phyloP scores from a whole-genome alignment of 2,797 vertebrate genomes.

The Semaprochilodus insignis region DNA sequence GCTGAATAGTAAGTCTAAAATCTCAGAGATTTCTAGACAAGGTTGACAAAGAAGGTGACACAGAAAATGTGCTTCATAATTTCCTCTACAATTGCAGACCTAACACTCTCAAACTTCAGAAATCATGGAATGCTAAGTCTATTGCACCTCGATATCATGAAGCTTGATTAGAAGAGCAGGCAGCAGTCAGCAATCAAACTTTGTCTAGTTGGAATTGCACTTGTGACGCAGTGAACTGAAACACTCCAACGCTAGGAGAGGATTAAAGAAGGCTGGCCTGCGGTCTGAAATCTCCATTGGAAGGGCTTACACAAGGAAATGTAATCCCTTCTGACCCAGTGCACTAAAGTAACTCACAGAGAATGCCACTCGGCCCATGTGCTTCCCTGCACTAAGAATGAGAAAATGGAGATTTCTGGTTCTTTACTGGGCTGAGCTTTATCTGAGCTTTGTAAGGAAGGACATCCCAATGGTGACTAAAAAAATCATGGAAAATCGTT shows the following conservation, averaged over 20 bases:
- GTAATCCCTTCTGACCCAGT: constrained; percentile 61
- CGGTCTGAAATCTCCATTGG: constrained; percentile 48
- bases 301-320: constrained; percentile 52
- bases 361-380: constrained; percentile 39
- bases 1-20: too few relatives aligned
- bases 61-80: not conserved
- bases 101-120: not conserved
- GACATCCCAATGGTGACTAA: not conserved
- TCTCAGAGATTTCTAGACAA: too few relatives aligned
- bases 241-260: constrained; percentile 37
- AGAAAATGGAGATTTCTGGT: constrained; percentile 39
- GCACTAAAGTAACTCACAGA: constrained; percentile 51
- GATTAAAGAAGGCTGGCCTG: constrained; percentile 44
- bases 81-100: not conserved
- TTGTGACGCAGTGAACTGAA: constrained; percentile 41
- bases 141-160: not conserved
- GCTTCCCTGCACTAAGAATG: constrained; percentile 26
- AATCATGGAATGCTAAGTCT: constrained; percentile 12
- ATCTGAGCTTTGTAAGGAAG: constrained; percentile 1
- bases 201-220: constrained; percentile 46
- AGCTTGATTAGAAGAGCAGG: not conserved
- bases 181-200: constrained; percentile 36
- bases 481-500: not conserved
- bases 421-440: constrained; percentile 38
- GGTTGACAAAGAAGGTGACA: too few relatives aligned